Conservation (phyloP, 2,888 invertebrate species). For the Lysandra bellargus region DNA sequence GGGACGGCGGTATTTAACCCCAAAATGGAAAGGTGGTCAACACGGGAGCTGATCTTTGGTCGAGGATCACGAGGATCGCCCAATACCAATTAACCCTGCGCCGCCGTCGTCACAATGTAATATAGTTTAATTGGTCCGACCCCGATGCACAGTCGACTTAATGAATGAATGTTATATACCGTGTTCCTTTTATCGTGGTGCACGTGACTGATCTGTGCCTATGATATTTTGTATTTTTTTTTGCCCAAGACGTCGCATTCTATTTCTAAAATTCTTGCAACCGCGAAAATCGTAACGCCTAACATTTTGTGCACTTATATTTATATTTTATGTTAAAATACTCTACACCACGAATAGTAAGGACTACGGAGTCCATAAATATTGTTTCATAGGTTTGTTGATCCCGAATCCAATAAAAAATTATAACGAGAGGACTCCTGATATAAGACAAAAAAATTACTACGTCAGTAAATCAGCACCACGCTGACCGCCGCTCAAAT, state of each 20-base stretch:
- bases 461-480: no score
- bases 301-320: no score
- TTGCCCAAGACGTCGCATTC: neutral
- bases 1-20: constrained; percentile 36
- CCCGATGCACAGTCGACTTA: constrained; percentile 59
- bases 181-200: neutral
- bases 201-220: constrained; percentile 14
- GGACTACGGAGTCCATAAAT: no score
- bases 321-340: no score
- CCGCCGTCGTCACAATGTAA: constrained; percentile 69
- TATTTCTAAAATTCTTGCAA: no score
- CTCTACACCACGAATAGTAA: no score
- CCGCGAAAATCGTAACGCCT: no score
- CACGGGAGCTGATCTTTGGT: constrained; percentile 50
- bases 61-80: constrained; percentile 67
- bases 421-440: no score
- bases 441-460: no score
- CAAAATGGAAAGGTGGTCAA: constrained; percentile 68
- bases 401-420: no score
- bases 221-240: neutral
- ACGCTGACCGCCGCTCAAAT: no score
- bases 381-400: no score
- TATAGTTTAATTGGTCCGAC: constrained; percentile 76
- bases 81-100: constrained; percentile 74
- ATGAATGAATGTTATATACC: constrained; percentile 45